phyloP scores from a whole-genome alignment of 2,113 vertebrate species.

The Bettongia penicillata region DNA sequence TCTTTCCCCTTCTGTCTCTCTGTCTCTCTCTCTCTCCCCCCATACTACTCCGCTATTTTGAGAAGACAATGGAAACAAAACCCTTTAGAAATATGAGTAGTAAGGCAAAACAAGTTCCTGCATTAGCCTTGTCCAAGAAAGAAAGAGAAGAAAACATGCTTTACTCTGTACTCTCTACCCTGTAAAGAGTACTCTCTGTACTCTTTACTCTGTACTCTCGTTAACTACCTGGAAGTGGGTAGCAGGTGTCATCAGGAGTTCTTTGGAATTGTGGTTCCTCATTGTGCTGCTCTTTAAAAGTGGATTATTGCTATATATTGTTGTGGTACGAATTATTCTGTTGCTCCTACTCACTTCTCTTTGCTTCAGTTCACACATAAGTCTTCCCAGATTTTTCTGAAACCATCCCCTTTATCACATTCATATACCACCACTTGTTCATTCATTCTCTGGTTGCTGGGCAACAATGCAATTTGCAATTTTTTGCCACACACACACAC shows the following conservation, averaged over 20 bases:
- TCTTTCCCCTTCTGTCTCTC: too few relatives aligned
- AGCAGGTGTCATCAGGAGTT: not conserved
- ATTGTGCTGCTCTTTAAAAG: not conserved
- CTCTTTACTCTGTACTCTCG: not conserved
- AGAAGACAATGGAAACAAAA: not conserved
- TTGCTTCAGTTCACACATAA: not conserved
- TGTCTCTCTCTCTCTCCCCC: too few relatives aligned
- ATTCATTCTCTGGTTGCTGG: not conserved
- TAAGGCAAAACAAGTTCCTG: not conserved
- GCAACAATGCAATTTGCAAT: not conserved
- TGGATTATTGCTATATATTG: not conserved
- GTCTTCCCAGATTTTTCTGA: not conserved
- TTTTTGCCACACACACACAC: not conserved
- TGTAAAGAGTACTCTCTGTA: too few relatives aligned
- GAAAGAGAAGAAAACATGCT: not conserved
- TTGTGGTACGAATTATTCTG: not conserved
- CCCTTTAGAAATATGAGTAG: not conserved
- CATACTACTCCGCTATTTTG: not conserved
- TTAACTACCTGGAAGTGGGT: not conserved
- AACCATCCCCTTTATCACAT: not conserved
- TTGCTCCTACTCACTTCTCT: not conserved
- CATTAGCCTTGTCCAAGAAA: not conserved
- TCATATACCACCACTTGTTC: not conserved
- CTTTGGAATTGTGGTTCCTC: not conserved
- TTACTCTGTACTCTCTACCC: not conserved